Evolutionary conservation across 2,113 vertebrate genomes (phyloP), one percentile per base, ranked within the genome.

Genomic region (Ptilonorhynchus violaceus): DNA sequence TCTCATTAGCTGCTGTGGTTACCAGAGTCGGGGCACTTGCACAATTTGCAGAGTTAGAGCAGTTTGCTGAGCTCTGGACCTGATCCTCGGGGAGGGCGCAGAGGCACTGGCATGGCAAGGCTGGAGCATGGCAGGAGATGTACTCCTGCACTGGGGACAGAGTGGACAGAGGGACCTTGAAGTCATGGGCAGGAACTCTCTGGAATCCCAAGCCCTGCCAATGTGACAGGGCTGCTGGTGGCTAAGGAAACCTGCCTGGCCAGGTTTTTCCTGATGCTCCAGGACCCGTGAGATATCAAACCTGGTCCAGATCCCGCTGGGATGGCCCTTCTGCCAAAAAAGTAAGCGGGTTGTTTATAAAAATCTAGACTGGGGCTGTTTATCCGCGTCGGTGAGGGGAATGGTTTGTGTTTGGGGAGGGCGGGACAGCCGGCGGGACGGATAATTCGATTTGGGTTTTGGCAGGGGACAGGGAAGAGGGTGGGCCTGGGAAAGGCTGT

Each of bases 401-500:
- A 94, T 30, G 93, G 93, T 91, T 93, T 91, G 89, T 46, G 85
- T 94, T 77, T 80, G 80, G 72, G 90, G 93, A 93, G 93, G 96
- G 95, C 46, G 89, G 93, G 93, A 63, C 89, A 74, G 95, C 84
- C 37, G 72, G 72, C 76, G 44, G 94, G 89, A 96, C 23, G 49
- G 89, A 85, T 92, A 94, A 96, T 91, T 91, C 11, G 14, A 82
- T 94, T 91, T 89, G 89, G 77, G 56, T 91, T 96, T 93, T 96
- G 95, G 96, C 96, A 94, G 60, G 64, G 89, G 89, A 37, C 20
- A 15, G 84, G 90, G 77, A 93, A 85, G 91, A 97, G 94, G 94
- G 94, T 91, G 94, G 96, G 94, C 80, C 93, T 96, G 95, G 95
- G 94, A 96, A 97, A 72, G 86, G 80, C 91, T 4, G 58, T 27